Evolutionary conservation across 2,888 invertebrate species (phyloP).

Genomic region (Dione juno): DNA sequence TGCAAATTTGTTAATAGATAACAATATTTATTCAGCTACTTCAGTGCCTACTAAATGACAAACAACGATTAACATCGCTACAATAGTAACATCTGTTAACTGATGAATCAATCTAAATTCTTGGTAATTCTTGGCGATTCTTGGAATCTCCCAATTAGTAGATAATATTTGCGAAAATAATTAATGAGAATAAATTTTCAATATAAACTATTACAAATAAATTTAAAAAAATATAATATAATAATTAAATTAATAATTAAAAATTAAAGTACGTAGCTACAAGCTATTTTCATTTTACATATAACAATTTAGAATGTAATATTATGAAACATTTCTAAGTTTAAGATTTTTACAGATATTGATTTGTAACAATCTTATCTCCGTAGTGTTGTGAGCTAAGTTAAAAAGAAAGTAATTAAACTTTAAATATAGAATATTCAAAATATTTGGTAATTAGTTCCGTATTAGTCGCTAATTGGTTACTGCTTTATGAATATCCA

Average conservation of each 20-base stretch:
- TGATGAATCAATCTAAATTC: conserved; percentile 56
- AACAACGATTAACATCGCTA: background rate
- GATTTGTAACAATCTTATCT: background rate
- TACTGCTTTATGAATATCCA: background rate
- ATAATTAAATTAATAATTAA: no score
- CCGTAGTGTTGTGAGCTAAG: background rate
- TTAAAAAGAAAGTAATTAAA: background rate
- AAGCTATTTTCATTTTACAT: no score
- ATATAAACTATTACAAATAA: no score
- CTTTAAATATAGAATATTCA: background rate
- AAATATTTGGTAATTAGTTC: background rate
- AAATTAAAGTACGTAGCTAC: no score
- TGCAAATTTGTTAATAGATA: no score
- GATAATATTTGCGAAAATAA: conserved; percentile 38
- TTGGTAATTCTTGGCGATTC: no score
- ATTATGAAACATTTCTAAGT: no score
- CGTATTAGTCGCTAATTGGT: background rate
- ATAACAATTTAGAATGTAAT: no score
- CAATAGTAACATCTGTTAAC: conserved; percentile 16
- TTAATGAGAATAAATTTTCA: no score
- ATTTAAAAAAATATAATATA: no score
- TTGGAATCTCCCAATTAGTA: conserved; percentile 30
- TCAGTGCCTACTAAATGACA: background rate
- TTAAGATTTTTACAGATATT: no score
- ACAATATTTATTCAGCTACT: no score